phyloP scores from a whole-genome alignment of 2,797 vertebrate genomes.

The Tenualosa thibaudeaui region DNA sequence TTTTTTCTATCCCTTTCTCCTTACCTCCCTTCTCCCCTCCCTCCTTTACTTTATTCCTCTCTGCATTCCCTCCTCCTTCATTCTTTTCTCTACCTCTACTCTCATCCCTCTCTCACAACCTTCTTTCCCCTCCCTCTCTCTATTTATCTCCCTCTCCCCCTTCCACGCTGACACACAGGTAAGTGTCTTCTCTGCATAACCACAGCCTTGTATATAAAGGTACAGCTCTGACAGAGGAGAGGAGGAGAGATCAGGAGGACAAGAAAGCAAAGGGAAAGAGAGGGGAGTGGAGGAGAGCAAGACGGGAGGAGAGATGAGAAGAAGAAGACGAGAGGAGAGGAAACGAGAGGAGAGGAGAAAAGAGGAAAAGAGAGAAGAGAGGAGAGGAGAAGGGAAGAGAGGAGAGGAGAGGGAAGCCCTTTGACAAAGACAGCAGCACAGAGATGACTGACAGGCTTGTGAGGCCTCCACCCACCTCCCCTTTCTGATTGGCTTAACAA shows the following conservation, averaged over 20 bases:
- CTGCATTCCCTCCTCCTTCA: neutral
- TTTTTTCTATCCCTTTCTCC: neutral
- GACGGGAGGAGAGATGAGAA: conserved; percentile 41
- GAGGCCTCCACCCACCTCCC: conserved; percentile 50
- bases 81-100: neutral
- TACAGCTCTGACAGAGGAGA: neutral
- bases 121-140: neutral
- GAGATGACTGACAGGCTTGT: conserved; percentile 66
- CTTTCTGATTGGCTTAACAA: conserved; percentile 46
- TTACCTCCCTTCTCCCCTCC: neutral
- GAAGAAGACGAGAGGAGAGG: conserved; percentile 35
- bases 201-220: conserved; percentile 53
- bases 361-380: neutral
- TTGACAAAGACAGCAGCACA: neutral
- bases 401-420: neutral
- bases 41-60: neutral
- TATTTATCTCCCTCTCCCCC: conserved; percentile 41
- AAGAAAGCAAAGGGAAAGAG: conserved; percentile 33
- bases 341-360: neutral
- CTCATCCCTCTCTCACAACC: neutral
- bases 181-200: conserved; percentile 57
- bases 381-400: neutral
- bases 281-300: conserved; percentile 46
- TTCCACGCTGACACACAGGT: conserved; percentile 41
- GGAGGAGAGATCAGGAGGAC: conserved; percentile 29